Evolutionary conservation across 2,113 vertebrate species (phyloP).

Genomic region (Leucosticte australis): DNA sequence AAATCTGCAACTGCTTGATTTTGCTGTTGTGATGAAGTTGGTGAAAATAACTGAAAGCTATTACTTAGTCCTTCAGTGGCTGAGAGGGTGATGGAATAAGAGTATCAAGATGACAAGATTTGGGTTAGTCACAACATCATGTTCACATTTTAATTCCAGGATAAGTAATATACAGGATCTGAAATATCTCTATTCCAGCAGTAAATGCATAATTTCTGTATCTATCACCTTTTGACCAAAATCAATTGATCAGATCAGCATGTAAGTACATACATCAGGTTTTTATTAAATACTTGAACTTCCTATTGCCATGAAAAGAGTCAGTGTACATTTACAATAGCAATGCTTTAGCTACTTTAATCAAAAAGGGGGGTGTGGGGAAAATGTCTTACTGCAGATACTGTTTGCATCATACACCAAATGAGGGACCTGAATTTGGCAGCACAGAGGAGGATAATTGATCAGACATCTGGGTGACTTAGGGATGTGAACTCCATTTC

Average conservation of each 20-base stretch:
- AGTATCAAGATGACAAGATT: background rate
- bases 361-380: background rate
- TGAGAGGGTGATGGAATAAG: background rate
- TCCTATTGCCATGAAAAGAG: background rate
- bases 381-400: background rate
- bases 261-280: constrained; percentile 33
- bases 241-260: background rate
- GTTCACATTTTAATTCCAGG: background rate
- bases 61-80: background rate
- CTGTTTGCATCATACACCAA: background rate
- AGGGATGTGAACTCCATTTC: background rate
- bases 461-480: background rate
- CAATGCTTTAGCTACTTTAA: constrained; percentile 9
- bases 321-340: background rate
- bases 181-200: background rate
- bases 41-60: background rate
- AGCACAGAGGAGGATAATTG: background rate
- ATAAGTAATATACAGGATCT: background rate
- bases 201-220: background rate
- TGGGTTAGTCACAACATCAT: background rate
- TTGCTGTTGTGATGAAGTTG: background rate
- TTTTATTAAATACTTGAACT: constrained; percentile 60
- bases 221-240: constrained; percentile 14
- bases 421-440: background rate
- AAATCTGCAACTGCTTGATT: background rate